These are phyloP conservation scores for Caenorhabditis sp. DNA, from an alignment of 2,888 invertebrate species.

Conservation along the genomic window DNA sequence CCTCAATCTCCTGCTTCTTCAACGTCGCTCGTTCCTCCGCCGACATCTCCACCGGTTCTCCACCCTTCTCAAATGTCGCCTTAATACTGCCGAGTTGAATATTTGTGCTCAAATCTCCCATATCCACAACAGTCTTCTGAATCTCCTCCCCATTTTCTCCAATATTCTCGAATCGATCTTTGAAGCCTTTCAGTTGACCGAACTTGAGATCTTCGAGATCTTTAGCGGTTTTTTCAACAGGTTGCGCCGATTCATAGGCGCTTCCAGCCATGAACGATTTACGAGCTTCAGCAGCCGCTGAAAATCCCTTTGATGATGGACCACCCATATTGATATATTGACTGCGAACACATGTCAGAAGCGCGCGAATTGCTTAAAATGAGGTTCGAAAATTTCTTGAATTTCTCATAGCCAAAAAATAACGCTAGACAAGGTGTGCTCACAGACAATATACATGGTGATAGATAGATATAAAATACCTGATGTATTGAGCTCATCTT, in stretches of 20 bases:
- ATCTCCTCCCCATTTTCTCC: constrained; percentile 47
- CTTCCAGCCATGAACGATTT: constrained; percentile 68
- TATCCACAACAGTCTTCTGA: constrained; percentile 61
- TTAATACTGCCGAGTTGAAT: constrained; percentile 67
- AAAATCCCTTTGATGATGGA: too few species aligned
- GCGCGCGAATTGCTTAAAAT: constrained; percentile 42
- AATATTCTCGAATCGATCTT: constrained; percentile 68
- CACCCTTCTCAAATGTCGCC: constrained; percentile 66
- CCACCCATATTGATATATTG: constrained; percentile 12
- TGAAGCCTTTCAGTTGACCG: constrained; percentile 64
- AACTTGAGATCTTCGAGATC: constrained; percentile 67
- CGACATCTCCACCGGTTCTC: constrained; percentile 56
- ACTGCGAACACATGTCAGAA: constrained; percentile 43
- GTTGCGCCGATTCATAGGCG: constrained; percentile 60
- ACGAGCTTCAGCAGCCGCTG: constrained; percentile 67
- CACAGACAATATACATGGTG: not conserved
- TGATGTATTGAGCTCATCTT: constrained; percentile 64
- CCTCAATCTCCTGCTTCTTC: constrained; percentile 69
- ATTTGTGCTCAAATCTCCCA: constrained; percentile 56
- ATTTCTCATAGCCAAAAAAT: not conserved
- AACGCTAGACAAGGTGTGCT: not conserved
- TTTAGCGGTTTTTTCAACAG: constrained; percentile 60
- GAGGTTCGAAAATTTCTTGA: not conserved
- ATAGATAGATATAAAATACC: constrained; percentile 47
- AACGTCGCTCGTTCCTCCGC: constrained; percentile 67